A percentile compares a stretch with the other conserved stretches of the same genome.
Conservation (phyloP, 2,888 invertebrate species). For the Priocnemis perturbator region DNA sequence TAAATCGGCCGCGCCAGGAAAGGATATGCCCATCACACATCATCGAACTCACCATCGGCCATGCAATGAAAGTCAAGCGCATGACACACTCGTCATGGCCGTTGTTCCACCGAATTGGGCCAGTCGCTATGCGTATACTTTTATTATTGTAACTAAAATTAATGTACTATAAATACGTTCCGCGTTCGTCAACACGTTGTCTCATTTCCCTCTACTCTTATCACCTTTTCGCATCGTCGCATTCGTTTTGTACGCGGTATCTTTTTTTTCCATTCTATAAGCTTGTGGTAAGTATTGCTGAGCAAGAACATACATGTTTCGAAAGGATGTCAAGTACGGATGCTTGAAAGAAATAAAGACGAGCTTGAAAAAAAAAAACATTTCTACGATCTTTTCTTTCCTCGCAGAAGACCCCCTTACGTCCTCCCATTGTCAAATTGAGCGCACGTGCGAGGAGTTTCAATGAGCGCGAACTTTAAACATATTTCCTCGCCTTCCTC, state of each 20-base stretch:
- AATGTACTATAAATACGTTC: conserved; percentile 65
- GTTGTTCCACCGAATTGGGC: background rate
- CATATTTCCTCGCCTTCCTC: too few species aligned
- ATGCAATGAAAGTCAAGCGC: conserved; percentile 10
- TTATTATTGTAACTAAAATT: conserved; percentile 72
- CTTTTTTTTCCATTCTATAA: background rate
- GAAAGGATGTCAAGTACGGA: too few species aligned
- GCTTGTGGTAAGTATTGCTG: background rate
- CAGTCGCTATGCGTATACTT: conserved; percentile 55
- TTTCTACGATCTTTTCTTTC: too few species aligned
- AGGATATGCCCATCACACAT: conserved; percentile 30
- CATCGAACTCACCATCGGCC: conserved; percentile 32
- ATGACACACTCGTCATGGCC: conserved; percentile 21
- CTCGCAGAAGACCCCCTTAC: too few species aligned
- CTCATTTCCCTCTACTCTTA: conserved; percentile 20
- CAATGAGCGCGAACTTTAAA: too few species aligned
- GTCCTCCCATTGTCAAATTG: too few species aligned
- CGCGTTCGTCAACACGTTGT: conserved; percentile 42
- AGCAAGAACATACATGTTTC: too few species aligned
- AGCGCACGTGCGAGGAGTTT: too few species aligned
- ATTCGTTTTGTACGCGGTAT: background rate
- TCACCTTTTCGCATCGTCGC: background rate
- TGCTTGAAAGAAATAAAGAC: too few species aligned
- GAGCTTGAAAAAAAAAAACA: too few species aligned
- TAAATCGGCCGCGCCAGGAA: conserved; percentile 59